Evolutionary conservation across 2,113 vertebrate species (phyloP), one percentile per base, ranked within the genome.

Genomic region (Bufo bufo): DNA sequence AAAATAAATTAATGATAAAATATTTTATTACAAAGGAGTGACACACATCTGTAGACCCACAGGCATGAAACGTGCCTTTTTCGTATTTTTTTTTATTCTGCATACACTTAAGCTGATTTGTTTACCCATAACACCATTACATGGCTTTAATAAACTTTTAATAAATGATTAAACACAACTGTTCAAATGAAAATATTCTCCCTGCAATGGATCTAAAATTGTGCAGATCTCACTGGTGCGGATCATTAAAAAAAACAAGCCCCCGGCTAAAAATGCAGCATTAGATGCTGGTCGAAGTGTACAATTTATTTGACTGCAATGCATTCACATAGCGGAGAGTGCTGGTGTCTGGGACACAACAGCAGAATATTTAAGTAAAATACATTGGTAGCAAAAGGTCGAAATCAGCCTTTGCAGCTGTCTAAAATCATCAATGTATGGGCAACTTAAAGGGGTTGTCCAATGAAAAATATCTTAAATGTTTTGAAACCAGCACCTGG

Each of bases 1-100:
- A 33, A 33, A 7, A 61, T 47, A 74, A 74, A 8, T 7, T 14
- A 75, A 20, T 75, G 47, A 75, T 75, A 50, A 75, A 50, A 75
- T 75, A 75, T 49, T 75, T 75, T 75, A 75, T 50, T 75, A 16
- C 50, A 75, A 75, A 75, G 4, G 47, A 75, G 72, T 47, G 16
- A 17, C 4, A 23, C 78, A 80, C 52, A 80, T 80, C 33, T 80
- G 78, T 58, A 80, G 52, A 80, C 13, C 78, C 56, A 80, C 78
- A 80, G 78, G 54, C 56, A 80, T 43, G 56, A 33, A 12, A 79
- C 17, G 23, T 10, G 54, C 14, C 20, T 59, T 43, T 2, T 58
- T 33, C 33, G 52, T 5, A 33, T 43, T 43, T 16, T 7, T 59
- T 80, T 10, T 43, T 9, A 82, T 47, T 59, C 56, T 45, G 43